These are phyloP conservation scores for Narcine bancroftii DNA, from an alignment of 2,113 vertebrate genomes.

Conservation along the genomic window DNA sequence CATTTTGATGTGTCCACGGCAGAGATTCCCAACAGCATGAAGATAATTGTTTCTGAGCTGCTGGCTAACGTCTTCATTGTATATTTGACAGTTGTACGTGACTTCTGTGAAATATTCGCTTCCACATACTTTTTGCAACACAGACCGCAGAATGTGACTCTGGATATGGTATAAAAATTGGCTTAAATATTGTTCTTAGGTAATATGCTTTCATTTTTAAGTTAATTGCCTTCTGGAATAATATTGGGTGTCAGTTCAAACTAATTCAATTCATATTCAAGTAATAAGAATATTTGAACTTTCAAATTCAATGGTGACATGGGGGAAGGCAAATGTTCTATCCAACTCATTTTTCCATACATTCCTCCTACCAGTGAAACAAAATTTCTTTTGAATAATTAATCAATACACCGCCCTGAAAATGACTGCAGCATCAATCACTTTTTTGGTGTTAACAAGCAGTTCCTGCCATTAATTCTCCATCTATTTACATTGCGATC, in stretches of 20 bases:
- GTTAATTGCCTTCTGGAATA: neutral
- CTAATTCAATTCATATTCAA: neutral
- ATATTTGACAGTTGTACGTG: conserved; percentile 89
- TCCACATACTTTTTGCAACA: conserved; percentile 95
- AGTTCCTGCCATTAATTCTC: neutral
- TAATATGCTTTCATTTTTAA: neutral
- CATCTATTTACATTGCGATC: neutral
- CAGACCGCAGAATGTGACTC: conserved; percentile 89
- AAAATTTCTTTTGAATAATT: neutral
- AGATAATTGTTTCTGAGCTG: conserved; percentile 92
- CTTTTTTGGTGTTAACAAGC: neutral
- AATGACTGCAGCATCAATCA: neutral
- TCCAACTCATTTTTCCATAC: neutral
- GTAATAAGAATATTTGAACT: neutral
- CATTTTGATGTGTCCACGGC: conserved; percentile 93
- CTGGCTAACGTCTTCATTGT: conserved; percentile 96
- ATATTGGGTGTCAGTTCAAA: neutral
- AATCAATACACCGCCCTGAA: neutral
- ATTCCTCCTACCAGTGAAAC: too few species aligned
- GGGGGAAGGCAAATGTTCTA: neutral
- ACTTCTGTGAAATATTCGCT: conserved; percentile 96
- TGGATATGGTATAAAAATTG: conserved; percentile 43
- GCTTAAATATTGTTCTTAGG: neutral
- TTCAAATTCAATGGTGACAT: neutral
- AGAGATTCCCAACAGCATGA: conserved; percentile 92